Evolutionary conservation across 92 coral and sea anemone species (phyloP).

Genomic region (Isaurus tuberculatus): DNA sequence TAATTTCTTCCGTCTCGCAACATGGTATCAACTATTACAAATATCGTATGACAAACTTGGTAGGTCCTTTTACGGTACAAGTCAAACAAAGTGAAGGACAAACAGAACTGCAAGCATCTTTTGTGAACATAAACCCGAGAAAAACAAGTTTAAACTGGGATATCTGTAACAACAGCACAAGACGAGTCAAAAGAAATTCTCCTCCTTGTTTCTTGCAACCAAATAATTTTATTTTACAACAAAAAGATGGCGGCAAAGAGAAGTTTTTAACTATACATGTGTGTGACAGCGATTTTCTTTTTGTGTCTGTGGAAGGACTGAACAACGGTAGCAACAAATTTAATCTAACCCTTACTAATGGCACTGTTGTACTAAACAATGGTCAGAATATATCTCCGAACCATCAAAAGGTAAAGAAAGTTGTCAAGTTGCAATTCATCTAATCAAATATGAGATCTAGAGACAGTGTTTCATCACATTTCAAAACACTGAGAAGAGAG

Average conservation of each 20-base stretch:
- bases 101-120: slow-evolving; percentile 47
- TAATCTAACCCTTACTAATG: slow-evolving; percentile 64
- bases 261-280: neutral
- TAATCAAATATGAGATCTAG: too few relatives aligned
- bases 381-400: neutral
- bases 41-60: slow-evolving; percentile 40
- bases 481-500: too few relatives aligned
- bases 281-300: slow-evolving; percentile 59
- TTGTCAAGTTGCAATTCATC: too few relatives aligned
- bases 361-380: neutral
- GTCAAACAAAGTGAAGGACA: slow-evolving; percentile 46
- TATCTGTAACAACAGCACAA: slow-evolving; percentile 21
- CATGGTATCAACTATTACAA: slow-evolving; percentile 61
- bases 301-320: slow-evolving; percentile 67
- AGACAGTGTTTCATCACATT: too few relatives aligned
- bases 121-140: slow-evolving; percentile 63
- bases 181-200: neutral
- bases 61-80: slow-evolving; percentile 37
- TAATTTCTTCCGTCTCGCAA: slow-evolving; percentile 32
- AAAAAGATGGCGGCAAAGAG: neutral
- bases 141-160: slow-evolving; percentile 35
- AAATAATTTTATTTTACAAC: slow-evolving; percentile 30
- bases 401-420: neutral
- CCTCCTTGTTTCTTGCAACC: slow-evolving; percentile 31
- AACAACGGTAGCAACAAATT: slow-evolving; percentile 43